Evolutionary conservation across 1,140 invertebrate genomes (phyloP).

Genomic region (Papilio aristodemus): DNA sequence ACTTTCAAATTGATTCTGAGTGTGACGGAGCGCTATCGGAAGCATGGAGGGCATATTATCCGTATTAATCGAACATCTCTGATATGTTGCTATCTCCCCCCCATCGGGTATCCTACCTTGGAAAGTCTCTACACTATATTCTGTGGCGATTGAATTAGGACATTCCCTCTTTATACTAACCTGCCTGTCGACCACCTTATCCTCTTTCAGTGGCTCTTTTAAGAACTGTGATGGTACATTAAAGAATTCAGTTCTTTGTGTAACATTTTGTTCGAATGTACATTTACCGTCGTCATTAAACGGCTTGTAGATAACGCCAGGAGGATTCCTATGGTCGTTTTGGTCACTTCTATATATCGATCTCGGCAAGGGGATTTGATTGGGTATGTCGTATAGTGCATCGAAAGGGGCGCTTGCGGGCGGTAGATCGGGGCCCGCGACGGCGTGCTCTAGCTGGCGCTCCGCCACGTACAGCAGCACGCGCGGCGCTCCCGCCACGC

Average conservation of each 20-base stretch:
- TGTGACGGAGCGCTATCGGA: conserved; percentile 50
- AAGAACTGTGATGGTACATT: conserved; percentile 54
- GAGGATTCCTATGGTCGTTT: conserved; percentile 48
- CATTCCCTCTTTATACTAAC: conserved; percentile 55
- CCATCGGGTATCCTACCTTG: conserved; percentile 53
- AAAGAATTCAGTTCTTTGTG: conserved; percentile 53
- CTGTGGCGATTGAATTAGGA: conserved; percentile 42
- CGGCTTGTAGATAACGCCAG: conserved; percentile 56
- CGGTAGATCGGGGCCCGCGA: conserved; percentile 57
- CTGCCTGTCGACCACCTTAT: conserved; percentile 45
- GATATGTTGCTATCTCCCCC: conserved; percentile 57
- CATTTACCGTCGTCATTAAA: conserved; percentile 58
- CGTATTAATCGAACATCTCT: conserved; percentile 55
- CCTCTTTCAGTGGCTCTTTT: conserved; percentile 58
- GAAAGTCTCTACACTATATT: conserved; percentile 61
- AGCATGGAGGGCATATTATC: conserved; percentile 61
- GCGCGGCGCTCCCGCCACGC: conserved; percentile 70
- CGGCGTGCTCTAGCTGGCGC: conserved; percentile 72
- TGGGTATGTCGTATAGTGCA: conserved; percentile 53
- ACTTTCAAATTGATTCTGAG: conserved; percentile 55
- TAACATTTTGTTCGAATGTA: conserved; percentile 49
- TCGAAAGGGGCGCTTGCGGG: conserved; percentile 53
- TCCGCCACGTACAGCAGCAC: conserved; percentile 76
- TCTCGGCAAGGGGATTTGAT: conserved; percentile 49
- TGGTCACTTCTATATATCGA: conserved; percentile 54